Evolutionary conservation across 2,797 vertebrate species (phyloP).

Genomic region (Cygnus olor): DNA sequence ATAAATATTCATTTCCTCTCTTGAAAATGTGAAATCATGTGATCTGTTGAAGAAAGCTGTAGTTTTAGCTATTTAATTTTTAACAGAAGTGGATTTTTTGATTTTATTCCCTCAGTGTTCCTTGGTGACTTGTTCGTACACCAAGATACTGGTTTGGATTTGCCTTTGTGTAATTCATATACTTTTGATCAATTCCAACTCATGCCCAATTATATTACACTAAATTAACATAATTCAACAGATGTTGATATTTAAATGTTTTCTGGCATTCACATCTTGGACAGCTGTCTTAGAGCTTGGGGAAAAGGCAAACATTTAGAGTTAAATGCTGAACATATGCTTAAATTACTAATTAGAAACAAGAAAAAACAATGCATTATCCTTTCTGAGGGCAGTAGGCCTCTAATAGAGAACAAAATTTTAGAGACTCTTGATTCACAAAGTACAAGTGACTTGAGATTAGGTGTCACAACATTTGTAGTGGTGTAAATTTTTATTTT

Average conservation of each 20-base stretch:
- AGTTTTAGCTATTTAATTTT: slow-evolving; percentile 34
- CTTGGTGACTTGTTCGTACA: slow-evolving; percentile 71
- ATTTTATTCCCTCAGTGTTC: slow-evolving; percentile 34
- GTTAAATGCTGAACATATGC: slow-evolving; percentile 89
- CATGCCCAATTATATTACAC: slow-evolving; percentile 85
- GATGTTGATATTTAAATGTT: slow-evolving; percentile 90
- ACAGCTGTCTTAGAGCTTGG: slow-evolving; percentile 87
- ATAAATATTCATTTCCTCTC: neutral
- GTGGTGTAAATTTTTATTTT: slow-evolving; percentile 54
- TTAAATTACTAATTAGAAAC: slow-evolving; percentile 88
- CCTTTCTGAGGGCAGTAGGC: slow-evolving; percentile 81
- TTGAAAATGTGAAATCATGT: slow-evolving; percentile 24
- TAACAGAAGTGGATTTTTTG: slow-evolving; percentile 41
- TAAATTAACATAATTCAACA: slow-evolving; percentile 89
- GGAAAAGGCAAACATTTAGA: slow-evolving; percentile 88
- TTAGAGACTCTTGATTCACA: slow-evolving; percentile 47
- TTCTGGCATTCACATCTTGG: slow-evolving; percentile 85
- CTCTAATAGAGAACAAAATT: slow-evolving; percentile 43
- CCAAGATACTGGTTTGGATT: slow-evolving; percentile 71
- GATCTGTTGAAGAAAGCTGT: neutral
- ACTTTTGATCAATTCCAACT: slow-evolving; percentile 83
- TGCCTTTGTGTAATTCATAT: slow-evolving; percentile 81
- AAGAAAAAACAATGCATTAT: slow-evolving; percentile 82
- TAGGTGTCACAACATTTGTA: neutral
- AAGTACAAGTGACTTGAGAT: slow-evolving; percentile 41